phyloP scores from a whole-genome alignment of 2,888 invertebrate species.

The Drosophila tripunctata region DNA sequence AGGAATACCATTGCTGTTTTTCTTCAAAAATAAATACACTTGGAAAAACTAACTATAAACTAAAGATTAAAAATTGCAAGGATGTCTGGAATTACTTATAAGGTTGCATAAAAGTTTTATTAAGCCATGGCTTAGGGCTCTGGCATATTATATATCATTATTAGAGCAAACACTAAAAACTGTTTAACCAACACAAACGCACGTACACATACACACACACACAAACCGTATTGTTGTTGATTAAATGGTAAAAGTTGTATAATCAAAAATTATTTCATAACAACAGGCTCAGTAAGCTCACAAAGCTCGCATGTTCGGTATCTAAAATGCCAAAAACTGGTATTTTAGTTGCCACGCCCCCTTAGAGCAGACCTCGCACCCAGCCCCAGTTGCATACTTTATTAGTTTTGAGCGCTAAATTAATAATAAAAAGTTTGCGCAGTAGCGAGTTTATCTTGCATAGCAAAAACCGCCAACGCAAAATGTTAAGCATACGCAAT shows the following conservation, averaged over 20 bases:
- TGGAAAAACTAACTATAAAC: no score
- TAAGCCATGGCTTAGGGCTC: background rate
- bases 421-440: slow-evolving; percentile 71
- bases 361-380: background rate
- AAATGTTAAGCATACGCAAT: slow-evolving; percentile 63
- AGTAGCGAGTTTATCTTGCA: slow-evolving; percentile 59
- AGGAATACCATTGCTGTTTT: no score
- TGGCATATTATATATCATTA: slow-evolving; percentile 16
- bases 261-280: slow-evolving; percentile 68
- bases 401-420: slow-evolving; percentile 73
- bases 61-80: background rate
- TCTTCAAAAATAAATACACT: no score
- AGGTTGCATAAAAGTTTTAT: background rate
- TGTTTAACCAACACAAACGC: slow-evolving; percentile 18
- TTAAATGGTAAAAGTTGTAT: slow-evolving; percentile 60
- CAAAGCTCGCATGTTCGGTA: slow-evolving; percentile 32
- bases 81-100: slow-evolving; percentile 3
- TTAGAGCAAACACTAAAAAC: slow-evolving; percentile 17
- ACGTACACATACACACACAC: background rate
- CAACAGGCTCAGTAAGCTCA: slow-evolving; percentile 46
- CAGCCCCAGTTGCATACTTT: slow-evolving; percentile 49
- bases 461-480: slow-evolving; percentile 35
- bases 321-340: slow-evolving; percentile 14
- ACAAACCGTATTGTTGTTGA: slow-evolving; percentile 29
- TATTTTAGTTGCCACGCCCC: slow-evolving; percentile 1